Base-by-base conservation (phyloP, 2,888 invertebrate genomes). In the Chrysolina americana region DNA sequence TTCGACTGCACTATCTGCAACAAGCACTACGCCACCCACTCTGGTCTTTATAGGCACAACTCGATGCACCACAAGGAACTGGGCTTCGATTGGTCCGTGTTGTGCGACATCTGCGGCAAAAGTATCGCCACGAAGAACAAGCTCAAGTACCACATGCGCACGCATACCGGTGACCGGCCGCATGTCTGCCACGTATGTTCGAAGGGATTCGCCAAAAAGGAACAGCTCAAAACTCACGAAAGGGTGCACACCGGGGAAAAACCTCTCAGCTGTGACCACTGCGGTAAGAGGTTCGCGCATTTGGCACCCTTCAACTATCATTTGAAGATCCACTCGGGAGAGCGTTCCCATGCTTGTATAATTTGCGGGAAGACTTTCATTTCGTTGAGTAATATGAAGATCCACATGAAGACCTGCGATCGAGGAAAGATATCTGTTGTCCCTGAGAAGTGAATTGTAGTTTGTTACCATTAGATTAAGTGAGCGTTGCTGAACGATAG, bases 281-380 rank as follows among this genome's bases (percentile, higher is more conserved):
- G 86, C 71, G 85, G 85, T 4, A 85, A 84, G 75, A 81, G 80
- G 36, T 81, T 84, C 70, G 90, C 90, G 44, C 91, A 91, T 85
- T 90, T 91, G 79, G 90, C 90, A 83, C 90, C 91, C 83, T 86
- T 91, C 79, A 90, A 90, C 50, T 87, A 91, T 68, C 92, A 92
- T 87, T 90, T 91, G 86, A 89, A 91, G 66, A 90, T 90, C 65
- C 92, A 92, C 86, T 90, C 90, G 0, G 91, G 91, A 0, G 91
- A 91, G 87, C 89, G 90, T 84, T 91, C 92, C 63, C 90, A 92
- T 87, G 88, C 89, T 66, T 87, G 87, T 69, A 82, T 81, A 19
- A 78, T 86, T 10, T 87, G 87, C 73, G 76, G 70, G 17, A 91
- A 91, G 83, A 91, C 91, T 23, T 92, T 91, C 86, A 76, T 76